These are phyloP conservation scores for Asarcornis scutulata DNA, from an alignment of 2,113 vertebrate species.

Conservation along the genomic window DNA sequence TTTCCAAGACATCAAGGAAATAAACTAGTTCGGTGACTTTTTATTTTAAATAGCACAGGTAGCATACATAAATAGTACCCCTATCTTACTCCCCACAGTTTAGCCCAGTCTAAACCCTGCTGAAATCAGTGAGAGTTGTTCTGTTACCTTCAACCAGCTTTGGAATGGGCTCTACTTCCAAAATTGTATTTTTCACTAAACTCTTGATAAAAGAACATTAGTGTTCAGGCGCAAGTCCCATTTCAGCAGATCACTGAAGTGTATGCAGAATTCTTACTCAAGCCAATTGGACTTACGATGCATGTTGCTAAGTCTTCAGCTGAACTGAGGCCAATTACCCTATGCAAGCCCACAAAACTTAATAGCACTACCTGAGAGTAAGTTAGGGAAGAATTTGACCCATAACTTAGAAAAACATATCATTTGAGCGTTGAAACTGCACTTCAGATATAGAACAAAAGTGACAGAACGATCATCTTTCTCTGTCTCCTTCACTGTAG, in stretches of 20 bases:
- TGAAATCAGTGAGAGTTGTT: not conserved
- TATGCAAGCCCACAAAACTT: not conserved
- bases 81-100: not conserved
- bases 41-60: not conserved
- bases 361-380: not conserved
- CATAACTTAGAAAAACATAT: not conserved
- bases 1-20: conserved; percentile 12
- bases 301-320: not conserved
- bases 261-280: not conserved
- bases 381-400: not conserved
- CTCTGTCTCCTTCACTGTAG: conserved; percentile 13
- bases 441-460: not conserved
- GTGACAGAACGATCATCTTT: conserved; percentile 51
- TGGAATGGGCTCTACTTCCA: not conserved
- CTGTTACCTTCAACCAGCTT: not conserved
- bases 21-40: not conserved
- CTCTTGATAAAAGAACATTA: not conserved
- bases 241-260: not conserved
- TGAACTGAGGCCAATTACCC: not conserved
- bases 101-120: not conserved
- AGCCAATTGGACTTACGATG: not conserved
- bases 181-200: not conserved
- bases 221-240: not conserved
- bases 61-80: not conserved
- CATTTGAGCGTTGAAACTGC: not conserved